phyloP scores from a whole-genome alignment of 2,888 invertebrate species.

The Chrysodeixis includens region DNA sequence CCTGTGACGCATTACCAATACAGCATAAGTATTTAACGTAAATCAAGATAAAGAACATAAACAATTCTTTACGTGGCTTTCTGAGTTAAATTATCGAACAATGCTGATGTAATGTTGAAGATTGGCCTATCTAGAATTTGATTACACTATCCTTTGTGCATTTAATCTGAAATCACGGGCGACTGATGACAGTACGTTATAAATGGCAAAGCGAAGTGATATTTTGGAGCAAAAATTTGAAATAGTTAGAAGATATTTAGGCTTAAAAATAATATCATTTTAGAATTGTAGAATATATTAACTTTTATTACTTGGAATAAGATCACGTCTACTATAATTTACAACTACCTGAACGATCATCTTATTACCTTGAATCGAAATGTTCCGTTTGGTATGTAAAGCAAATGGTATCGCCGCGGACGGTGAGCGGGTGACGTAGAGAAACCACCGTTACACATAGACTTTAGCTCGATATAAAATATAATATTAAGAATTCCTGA shows the following conservation, averaged over 20 bases:
- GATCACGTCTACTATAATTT: background rate
- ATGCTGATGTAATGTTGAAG: background rate
- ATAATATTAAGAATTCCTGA: constrained; percentile 42
- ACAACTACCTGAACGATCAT: constrained; percentile 22
- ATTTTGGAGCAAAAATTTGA: too few species aligned
- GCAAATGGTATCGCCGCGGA: constrained; percentile 48
- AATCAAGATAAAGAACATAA: background rate
- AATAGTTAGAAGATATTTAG: background rate
- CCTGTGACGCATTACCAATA: constrained; percentile 10
- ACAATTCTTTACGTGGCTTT: background rate
- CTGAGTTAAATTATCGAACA: background rate
- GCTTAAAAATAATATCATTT: background rate
- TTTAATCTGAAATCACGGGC: background rate
- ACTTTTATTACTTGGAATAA: constrained; percentile 2
- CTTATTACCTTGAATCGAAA: constrained; percentile 44
- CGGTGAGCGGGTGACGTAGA: constrained; percentile 49
- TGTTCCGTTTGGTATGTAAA: constrained; percentile 64
- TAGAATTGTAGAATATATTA: background rate
- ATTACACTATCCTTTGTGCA: background rate
- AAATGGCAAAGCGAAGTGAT: too few species aligned
- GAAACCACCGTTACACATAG: constrained; percentile 49
- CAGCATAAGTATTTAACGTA: background rate
- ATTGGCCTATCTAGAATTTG: background rate
- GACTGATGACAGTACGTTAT: background rate
- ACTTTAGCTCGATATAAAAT: constrained; percentile 27